Evolutionary conservation across 2,888 invertebrate genomes (phyloP).

Genomic region (Eupithecia exiguata): DNA sequence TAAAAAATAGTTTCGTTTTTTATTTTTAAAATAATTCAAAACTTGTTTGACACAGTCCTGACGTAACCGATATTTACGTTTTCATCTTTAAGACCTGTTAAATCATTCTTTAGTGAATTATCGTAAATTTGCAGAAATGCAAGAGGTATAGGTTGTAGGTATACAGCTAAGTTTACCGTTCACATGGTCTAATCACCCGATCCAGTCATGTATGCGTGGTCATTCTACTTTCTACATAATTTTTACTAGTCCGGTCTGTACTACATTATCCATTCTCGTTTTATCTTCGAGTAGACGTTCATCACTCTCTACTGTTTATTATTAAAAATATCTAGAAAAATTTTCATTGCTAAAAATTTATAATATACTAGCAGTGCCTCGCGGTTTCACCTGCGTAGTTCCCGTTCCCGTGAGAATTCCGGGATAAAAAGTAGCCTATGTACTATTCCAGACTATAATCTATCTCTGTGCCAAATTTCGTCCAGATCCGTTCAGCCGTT

Average conservation of each 20-base stretch:
- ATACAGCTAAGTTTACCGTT: conserved; percentile 36
- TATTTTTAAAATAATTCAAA: not conserved
- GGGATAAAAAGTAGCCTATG: no score
- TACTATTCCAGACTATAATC: no score
- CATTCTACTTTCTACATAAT: conserved; percentile 79
- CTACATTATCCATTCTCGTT: conserved; percentile 38
- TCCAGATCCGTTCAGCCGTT: no score
- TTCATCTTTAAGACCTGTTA: not conserved
- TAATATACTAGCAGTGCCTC: no score
- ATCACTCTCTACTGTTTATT: conserved; percentile 20
- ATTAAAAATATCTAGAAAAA: not conserved
- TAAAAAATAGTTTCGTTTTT: not conserved
- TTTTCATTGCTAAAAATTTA: no score
- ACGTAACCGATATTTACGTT: not conserved
- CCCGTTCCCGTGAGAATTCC: no score
- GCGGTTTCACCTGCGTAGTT: no score
- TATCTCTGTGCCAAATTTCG: no score
- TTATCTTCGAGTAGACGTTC: not conserved
- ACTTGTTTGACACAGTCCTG: not conserved
- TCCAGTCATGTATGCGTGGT: conserved; percentile 57
- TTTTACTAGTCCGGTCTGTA: conserved; percentile 67
- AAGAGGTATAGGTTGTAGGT: not conserved
- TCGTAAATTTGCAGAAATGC: not conserved
- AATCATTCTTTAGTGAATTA: not conserved
- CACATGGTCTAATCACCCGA: conserved; percentile 61